phyloP scores from a whole-genome alignment of 1,140 invertebrate species.

The Drosophila biarmipes region DNA sequence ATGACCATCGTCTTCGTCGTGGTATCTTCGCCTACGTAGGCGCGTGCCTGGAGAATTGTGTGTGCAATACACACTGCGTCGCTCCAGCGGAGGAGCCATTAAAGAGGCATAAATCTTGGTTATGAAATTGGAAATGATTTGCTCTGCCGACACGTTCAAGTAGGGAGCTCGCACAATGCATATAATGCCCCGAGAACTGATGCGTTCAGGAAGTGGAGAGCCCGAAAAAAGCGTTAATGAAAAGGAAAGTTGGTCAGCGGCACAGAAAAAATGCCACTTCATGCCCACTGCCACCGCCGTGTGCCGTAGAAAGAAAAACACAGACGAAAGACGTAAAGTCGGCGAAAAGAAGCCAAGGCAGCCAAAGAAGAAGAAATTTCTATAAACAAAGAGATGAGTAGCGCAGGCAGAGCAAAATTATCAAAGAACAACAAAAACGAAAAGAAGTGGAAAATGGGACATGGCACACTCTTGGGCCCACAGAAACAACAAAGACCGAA shows the following conservation, averaged over 20 bases:
- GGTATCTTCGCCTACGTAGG: conserved; percentile 36
- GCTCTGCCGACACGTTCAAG: conserved; percentile 27
- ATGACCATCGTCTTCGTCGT: conserved; percentile 10
- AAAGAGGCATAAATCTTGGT: conserved; percentile 58
- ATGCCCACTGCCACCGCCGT: conserved; percentile 14
- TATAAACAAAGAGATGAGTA: conserved; percentile 48
- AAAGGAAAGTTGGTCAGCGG: conserved; percentile 62
- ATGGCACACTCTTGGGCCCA: conserved; percentile 47
- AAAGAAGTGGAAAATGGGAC: conserved; percentile 50
- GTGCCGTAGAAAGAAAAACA: conserved; percentile 37
- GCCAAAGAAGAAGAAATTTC: conserved; percentile 43
- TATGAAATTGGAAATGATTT: conserved; percentile 58
- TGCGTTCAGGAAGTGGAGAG: conserved; percentile 32
- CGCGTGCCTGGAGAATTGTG: conserved; percentile 40
- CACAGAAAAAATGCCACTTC: conserved; percentile 52
- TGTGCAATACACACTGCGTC: conserved; percentile 19
- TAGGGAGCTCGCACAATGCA: conserved; percentile 8
- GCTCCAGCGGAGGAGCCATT: conserved; percentile 23
- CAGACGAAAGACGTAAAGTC: conserved; percentile 22
- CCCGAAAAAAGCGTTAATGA: conserved; percentile 49
- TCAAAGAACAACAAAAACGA: conserved; percentile 49
- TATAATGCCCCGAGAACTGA: conserved; percentile 30
- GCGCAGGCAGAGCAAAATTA: conserved; percentile 42
- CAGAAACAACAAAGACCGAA: conserved; percentile 50
- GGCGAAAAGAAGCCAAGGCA: conserved; percentile 36